Evolutionary conservation across 2,113 vertebrate genomes (phyloP), one percentile per base, ranked within the genome.

Genomic region (Felis catus): DNA sequence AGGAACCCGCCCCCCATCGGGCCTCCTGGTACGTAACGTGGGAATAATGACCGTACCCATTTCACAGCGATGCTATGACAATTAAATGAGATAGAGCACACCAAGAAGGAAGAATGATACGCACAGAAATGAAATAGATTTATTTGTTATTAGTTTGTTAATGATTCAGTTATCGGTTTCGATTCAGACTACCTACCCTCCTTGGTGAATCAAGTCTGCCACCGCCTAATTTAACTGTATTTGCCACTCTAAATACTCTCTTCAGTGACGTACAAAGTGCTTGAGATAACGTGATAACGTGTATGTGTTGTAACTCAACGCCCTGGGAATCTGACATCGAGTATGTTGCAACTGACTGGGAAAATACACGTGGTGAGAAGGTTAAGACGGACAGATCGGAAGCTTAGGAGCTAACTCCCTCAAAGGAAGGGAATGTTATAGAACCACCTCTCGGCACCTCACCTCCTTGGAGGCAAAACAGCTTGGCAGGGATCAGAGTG

Each of bases 391-490:
- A 81, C 7, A 29, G 61, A 68, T 76, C 36, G 29, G 70, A 84
- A 86, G 31, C 76, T 27, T 53, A 23, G 45, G 82, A 81, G 66
- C 18, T 80, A 58, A 61, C 70, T 81, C 93, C 39, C 87, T 80
- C 23, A 31, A 81, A 91, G 89, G 68, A 88, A 90, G 81, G 79
- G 51, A 93, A 83, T 18, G 93, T 41, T 82, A 92, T 15, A 85
- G 88, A 92, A 33, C 4, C 19, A 51, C 45, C 58, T 92, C 89
- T 94, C 93, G 84, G 97, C 89, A 81, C n/a, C 86, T 93, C 65
- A 39, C 36, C 83, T 90, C 73, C 97, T 89, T 83, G 55, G 39
- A 97, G 92, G 95, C 97, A 97, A 89, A 83, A 95, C 0, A n/a
- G 83, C 63, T 76, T 95, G 95, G 95, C 92, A 68, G 66, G 41